Evolutionary conservation across 2,113 vertebrate species (phyloP).

Genomic region (Rostratula benghalensis): DNA sequence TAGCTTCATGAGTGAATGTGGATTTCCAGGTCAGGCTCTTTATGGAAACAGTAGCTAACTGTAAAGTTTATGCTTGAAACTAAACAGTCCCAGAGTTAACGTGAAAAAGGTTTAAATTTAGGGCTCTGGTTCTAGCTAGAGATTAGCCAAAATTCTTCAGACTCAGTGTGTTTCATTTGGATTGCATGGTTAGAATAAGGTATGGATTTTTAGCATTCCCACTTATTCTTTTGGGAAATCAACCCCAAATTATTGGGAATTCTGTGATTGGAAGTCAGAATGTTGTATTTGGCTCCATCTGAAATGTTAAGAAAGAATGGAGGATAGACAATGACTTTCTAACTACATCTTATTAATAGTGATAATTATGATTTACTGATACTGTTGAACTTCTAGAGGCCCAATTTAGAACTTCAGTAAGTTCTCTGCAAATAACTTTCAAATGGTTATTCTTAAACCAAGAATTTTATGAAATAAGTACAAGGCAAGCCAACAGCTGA

Average conservation of each 20-base stretch:
- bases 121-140: background rate
- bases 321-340: background rate
- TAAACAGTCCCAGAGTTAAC: slow-evolving; percentile 32
- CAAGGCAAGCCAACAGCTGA: background rate
- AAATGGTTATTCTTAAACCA: background rate
- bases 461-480: background rate
- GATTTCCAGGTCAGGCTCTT: slow-evolving; percentile 27
- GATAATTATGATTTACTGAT: background rate
- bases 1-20: background rate
- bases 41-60: slow-evolving; percentile 48
- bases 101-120: slow-evolving; percentile 33
- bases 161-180: background rate
- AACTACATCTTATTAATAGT: background rate
- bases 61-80: slow-evolving; percentile 34
- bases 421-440: background rate
- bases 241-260: background rate
- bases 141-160: slow-evolving; percentile 15
- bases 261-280: background rate
- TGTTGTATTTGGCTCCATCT: background rate
- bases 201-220: background rate
- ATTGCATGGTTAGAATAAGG: background rate
- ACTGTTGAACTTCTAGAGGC: background rate
- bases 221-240: background rate
- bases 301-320: background rate
- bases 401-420: background rate